Conservation (phyloP, 2,797 vertebrate genomes). For the Corythornis leucogaster region DNA sequence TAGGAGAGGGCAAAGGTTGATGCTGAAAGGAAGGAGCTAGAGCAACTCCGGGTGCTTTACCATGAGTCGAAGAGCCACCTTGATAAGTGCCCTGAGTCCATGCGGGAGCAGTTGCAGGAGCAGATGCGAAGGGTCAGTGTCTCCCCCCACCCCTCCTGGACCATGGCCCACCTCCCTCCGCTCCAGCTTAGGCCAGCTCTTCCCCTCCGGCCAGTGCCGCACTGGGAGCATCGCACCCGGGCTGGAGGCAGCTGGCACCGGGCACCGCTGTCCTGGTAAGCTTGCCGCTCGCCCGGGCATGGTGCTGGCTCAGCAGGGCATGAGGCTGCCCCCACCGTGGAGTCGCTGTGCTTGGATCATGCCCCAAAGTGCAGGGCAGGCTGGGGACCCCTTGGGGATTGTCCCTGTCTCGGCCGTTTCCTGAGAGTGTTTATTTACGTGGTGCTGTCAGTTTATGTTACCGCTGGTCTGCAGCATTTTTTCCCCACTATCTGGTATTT, state of each 20-base stretch:
- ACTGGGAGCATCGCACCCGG: not conserved
- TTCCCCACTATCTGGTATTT: not conserved
- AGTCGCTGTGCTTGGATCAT: not conserved
- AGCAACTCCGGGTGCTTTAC: slow-evolving; percentile 90
- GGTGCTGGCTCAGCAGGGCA: not conserved
- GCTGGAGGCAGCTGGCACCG: slow-evolving; percentile 42
- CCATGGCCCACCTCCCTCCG: slow-evolving; percentile 63
- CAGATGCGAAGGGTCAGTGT: slow-evolving; percentile 97
- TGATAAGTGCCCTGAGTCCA: slow-evolving; percentile 95
- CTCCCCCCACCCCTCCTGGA: slow-evolving; percentile 54
- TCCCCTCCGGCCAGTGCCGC: slow-evolving; percentile 46
- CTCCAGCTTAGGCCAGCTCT: slow-evolving; percentile 46
- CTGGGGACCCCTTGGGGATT: not conserved
- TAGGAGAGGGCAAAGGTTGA: slow-evolving; percentile 97
- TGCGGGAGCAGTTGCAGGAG: slow-evolving; percentile 94
- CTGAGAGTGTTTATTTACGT: not conserved
- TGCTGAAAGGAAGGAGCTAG: slow-evolving; percentile 91
- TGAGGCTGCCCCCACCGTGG: not conserved
- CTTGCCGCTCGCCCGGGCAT: not conserved
- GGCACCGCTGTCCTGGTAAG: slow-evolving; percentile 48
- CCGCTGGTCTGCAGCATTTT: not conserved
- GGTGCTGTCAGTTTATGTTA: not conserved
- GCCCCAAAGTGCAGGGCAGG: not conserved
- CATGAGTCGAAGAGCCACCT: slow-evolving; percentile 95
- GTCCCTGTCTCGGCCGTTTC: not conserved